Evolutionary conservation across 2,113 vertebrate species (phyloP).

Genomic region (Salvelinus fontinalis): DNA sequence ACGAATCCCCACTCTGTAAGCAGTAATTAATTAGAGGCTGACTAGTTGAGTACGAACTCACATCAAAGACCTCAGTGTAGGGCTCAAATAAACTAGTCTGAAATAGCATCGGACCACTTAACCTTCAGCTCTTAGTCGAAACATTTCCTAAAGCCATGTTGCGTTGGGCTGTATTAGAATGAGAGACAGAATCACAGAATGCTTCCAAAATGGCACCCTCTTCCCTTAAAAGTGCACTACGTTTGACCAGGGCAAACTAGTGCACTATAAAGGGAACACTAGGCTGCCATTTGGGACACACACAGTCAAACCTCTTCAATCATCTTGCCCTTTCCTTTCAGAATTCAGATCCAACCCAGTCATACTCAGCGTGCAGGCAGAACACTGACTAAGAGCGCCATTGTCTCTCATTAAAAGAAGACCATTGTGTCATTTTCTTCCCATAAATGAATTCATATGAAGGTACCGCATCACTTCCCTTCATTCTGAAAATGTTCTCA

Average conservation of each 20-base stretch:
- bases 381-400: conserved; percentile 53
- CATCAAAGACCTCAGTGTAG: conserved; percentile 4
- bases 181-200: neutral
- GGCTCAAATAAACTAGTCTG: neutral
- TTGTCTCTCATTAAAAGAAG: conserved; percentile 55
- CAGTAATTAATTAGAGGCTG: conserved; percentile 16
- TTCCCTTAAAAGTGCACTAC: too few relatives aligned
- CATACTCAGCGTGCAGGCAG: neutral
- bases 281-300: too few relatives aligned
- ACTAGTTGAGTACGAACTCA: conserved; percentile 6
- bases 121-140: neutral
- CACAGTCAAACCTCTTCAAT: neutral
- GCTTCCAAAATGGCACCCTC: too few relatives aligned
- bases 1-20: neutral
- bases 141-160: neutral
- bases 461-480: conserved; percentile 53
- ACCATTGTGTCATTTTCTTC: conserved; percentile 51
- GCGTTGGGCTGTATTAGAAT: neutral
- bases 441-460: conserved; percentile 39
- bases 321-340: neutral
- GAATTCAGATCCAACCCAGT: neutral
- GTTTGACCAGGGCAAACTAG: too few relatives aligned
- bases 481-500: conserved; percentile 36
- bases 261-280: too few relatives aligned
- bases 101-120: neutral